phyloP scores from a whole-genome alignment of 2,888 invertebrate species.

The Harpalus rufipes region DNA sequence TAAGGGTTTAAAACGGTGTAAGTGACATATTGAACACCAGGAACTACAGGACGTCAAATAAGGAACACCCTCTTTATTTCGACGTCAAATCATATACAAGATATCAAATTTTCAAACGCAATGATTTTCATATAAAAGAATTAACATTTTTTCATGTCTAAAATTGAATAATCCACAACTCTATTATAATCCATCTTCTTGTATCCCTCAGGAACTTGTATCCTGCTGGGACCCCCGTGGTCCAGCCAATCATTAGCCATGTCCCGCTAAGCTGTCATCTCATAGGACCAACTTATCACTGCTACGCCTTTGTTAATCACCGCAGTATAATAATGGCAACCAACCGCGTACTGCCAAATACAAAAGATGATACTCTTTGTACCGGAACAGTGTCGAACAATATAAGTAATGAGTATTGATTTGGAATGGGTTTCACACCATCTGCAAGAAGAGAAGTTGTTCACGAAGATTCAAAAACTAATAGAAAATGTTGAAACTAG shows the following conservation, averaged over 20 bases:
- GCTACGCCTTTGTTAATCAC: conserved; percentile 63
- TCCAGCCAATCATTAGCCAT: conserved; percentile 66
- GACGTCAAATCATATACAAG: background rate
- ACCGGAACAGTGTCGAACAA: background rate
- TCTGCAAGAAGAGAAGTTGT: background rate
- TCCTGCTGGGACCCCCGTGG: conserved; percentile 40
- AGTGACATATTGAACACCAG: background rate
- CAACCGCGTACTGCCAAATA: background rate
- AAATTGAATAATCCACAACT: background rate
- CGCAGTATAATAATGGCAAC: background rate
- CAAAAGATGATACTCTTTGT: conserved; percentile 6
- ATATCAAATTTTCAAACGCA: too few relatives aligned
- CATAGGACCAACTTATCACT: conserved; percentile 60
- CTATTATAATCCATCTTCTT: background rate
- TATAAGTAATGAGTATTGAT: background rate
- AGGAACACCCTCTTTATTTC: background rate
- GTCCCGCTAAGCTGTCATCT: conserved; percentile 61
- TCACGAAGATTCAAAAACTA: background rate
- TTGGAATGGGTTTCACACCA: background rate
- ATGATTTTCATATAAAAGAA: background rate
- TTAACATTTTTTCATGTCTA: background rate
- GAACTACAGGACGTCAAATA: background rate
- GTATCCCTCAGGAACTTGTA: background rate
- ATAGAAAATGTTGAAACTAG: background rate
- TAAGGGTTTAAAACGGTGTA: background rate